These are phyloP conservation scores for Rhimphoctona megacephalus DNA, from an alignment of 2,888 invertebrate genomes.

Conservation along the genomic window DNA sequence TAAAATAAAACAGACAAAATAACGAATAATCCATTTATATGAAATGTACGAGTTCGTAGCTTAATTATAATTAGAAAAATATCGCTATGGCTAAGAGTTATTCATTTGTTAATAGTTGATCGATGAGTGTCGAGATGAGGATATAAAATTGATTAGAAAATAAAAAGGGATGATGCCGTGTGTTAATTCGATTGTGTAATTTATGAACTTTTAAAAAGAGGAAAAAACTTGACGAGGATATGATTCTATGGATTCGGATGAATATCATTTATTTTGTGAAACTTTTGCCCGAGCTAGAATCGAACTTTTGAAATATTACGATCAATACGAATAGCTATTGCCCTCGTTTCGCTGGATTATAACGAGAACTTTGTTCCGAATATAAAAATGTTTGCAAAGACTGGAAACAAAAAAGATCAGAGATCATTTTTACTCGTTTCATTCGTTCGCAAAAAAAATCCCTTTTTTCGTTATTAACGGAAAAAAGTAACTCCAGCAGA, in stretches of 20 bases:
- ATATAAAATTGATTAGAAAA: constrained; percentile 34
- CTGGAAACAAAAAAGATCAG: too few relatives aligned
- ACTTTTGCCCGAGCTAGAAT: background rate
- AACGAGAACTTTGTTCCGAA: background rate
- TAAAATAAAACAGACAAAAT: constrained; percentile 13
- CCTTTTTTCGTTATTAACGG: too few relatives aligned
- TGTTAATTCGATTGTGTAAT: constrained; percentile 21
- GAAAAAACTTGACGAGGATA: constrained; percentile 13
- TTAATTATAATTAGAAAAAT: constrained; percentile 34
- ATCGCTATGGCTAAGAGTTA: constrained; percentile 51
- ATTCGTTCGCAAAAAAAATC: too few relatives aligned
- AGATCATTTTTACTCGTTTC: too few relatives aligned
- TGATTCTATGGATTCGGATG: constrained; percentile 39
- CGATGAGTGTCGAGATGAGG: constrained; percentile 13
- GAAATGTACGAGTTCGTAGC: constrained; percentile 29
- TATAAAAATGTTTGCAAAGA: too few relatives aligned
- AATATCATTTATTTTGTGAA: background rate
- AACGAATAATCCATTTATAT: constrained; percentile 40
- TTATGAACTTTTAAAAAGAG: background rate
- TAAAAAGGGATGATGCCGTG: constrained; percentile 11
- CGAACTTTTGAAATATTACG: background rate
- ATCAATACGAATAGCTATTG: background rate
- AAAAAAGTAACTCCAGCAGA: too few relatives aligned
- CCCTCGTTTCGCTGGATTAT: background rate
- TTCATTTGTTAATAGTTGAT: constrained; percentile 63